Evolutionary conservation across 1,140 invertebrate genomes (phyloP).

Genomic region (Drosophila varians): DNA sequence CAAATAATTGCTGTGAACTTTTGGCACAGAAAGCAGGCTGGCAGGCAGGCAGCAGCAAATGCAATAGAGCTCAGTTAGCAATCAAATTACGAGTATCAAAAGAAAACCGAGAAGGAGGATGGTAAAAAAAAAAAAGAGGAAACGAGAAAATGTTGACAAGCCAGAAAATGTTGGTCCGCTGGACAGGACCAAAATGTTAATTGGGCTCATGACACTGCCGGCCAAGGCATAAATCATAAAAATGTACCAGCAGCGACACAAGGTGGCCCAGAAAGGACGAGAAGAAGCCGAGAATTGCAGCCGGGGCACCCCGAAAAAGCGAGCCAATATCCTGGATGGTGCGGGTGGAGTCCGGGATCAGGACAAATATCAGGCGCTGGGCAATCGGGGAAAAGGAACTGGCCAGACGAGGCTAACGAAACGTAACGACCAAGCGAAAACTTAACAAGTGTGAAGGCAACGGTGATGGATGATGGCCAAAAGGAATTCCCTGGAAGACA

Average conservation of each 20-base stretch:
- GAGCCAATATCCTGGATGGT: conserved; percentile 15
- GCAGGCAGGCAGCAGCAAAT: conserved; percentile 25
- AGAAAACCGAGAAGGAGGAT: conserved; percentile 33
- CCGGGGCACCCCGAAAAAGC: conserved; percentile 23
- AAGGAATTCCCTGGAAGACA: conserved; percentile 25
- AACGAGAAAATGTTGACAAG: conserved; percentile 40
- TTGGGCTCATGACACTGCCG: conserved; percentile 76
- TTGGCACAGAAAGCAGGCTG: conserved; percentile 52
- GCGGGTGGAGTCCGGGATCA: conserved; percentile 13
- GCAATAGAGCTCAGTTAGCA: conserved; percentile 62
- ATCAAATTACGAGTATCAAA: conserved; percentile 64
- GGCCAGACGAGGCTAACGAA: conserved; percentile 60
- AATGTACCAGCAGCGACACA: conserved; percentile 64
- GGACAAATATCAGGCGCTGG: conserved; percentile 14
- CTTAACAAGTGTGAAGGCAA: conserved; percentile 51
- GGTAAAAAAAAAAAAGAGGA: conserved; percentile 36
- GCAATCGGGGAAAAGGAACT: conserved; percentile 9
- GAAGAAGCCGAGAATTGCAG: conserved; percentile 19
- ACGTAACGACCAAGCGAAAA: conserved; percentile 72
- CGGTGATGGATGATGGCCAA: conserved; percentile 33
- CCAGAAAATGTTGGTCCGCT: conserved; percentile 49
- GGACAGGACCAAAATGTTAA: conserved; percentile 70
- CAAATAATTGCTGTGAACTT: conserved; percentile 65
- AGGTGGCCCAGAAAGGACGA: conserved; percentile 24
- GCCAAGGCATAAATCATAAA: conserved; percentile 74